A percentile compares a stretch with the other conserved stretches of the same genome.
These are phyloP conservation scores for Pseudochirops cupreus DNA, from an alignment of 2,797 vertebrate genomes.

Conservation along the genomic window DNA sequence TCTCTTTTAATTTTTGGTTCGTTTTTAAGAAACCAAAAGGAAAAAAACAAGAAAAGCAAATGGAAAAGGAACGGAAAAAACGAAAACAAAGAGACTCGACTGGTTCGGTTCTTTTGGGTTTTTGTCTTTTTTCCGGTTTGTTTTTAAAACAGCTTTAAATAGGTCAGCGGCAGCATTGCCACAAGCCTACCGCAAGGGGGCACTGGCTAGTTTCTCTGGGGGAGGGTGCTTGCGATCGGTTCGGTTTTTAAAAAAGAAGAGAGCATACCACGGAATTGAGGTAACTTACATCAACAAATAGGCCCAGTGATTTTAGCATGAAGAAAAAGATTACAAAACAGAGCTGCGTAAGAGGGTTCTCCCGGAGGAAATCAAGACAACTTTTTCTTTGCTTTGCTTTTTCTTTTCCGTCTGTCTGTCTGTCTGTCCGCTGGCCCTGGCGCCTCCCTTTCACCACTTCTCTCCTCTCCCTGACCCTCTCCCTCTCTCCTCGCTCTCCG, in stretches of 20 bases:
- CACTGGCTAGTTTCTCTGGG: not conserved
- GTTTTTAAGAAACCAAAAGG: constrained; percentile 80
- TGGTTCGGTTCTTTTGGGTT: constrained; percentile 61
- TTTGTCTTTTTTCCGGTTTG: not conserved
- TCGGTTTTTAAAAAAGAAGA: constrained; percentile 90
- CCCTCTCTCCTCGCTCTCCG: constrained; percentile 55
- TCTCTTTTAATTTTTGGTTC: constrained; percentile 50
- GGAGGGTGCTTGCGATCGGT: constrained; percentile 31
- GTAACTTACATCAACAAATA: constrained; percentile 99
- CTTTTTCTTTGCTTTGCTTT: constrained; percentile 58
- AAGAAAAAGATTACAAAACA: constrained; percentile 98
- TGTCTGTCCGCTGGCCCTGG: constrained; percentile 45
- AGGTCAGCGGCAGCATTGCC: constrained; percentile 80
- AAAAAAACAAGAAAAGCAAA: constrained; percentile 79
- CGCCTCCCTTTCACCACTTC: constrained; percentile 11
- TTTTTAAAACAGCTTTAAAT: constrained; percentile 71
- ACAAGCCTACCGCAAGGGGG: constrained; percentile 73
- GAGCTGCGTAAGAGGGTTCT: constrained; percentile 92
- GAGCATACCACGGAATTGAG: constrained; percentile 99
- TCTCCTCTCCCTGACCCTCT: constrained; percentile 62
- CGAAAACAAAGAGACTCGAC: constrained; percentile 62
- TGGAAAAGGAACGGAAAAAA: constrained; percentile 74
- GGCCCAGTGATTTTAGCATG: constrained; percentile 99
- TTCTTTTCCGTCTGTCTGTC: constrained; percentile 74
- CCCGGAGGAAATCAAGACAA: constrained; percentile 91